Evolutionary conservation across 2,113 vertebrate genomes (phyloP).

Genomic region (Pipra filicauda): DNA sequence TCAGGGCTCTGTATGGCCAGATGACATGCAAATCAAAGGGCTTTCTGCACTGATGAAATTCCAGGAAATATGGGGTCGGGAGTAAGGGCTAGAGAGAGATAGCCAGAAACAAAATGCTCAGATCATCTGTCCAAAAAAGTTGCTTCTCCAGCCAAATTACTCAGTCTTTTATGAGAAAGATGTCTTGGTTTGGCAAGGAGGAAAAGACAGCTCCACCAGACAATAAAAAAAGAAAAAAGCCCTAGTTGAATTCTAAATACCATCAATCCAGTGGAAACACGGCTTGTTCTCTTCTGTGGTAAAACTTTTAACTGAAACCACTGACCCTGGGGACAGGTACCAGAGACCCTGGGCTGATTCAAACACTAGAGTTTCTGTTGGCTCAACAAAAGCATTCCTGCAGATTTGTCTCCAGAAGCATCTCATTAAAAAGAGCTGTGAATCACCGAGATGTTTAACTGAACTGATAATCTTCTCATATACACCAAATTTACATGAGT

Average conservation of each 20-base stretch:
- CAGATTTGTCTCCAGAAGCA: not conserved
- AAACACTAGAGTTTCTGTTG: not conserved
- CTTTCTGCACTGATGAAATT: not conserved
- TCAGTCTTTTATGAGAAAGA: slow-evolving; percentile 34
- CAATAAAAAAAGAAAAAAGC: not conserved
- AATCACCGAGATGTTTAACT: not conserved
- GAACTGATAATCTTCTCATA: not conserved
- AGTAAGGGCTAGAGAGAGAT: not conserved
- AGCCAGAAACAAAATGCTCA: slow-evolving; percentile 37
- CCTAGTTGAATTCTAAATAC: not conserved
- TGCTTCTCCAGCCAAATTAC: slow-evolving; percentile 23
- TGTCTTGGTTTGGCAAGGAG: slow-evolving; percentile 3
- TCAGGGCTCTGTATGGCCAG: not conserved
- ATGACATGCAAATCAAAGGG: not conserved
- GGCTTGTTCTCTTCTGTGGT: not conserved
- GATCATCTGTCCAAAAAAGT: not conserved
- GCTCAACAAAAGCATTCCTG: not conserved
- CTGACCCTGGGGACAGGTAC: not conserved
- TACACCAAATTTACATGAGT: not conserved
- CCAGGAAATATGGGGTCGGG: not conserved
- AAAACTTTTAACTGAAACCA: not conserved
- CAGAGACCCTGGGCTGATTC: not conserved
- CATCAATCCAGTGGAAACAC: not conserved
- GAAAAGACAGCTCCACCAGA: not conserved
- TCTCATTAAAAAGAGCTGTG: slow-evolving; percentile 27